Evolutionary conservation across 2,113 vertebrate genomes (phyloP).

Genomic region (Ammodytes dubius): DNA sequence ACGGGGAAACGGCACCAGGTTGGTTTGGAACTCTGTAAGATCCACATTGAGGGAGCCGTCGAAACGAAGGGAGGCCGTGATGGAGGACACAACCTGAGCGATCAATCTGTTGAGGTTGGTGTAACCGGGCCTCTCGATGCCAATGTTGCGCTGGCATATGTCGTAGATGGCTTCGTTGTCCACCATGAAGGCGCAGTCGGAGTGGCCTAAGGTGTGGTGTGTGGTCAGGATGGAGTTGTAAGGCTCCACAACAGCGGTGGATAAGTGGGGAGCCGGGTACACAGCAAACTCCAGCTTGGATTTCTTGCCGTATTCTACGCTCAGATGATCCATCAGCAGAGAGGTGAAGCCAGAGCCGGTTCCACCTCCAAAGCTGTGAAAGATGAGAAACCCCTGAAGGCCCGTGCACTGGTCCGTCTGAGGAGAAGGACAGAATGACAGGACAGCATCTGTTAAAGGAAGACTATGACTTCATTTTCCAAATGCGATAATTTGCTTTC

Average conservation of each 20-base stretch:
- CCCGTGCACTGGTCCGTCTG: slow-evolving; percentile 90
- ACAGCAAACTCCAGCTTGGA: slow-evolving; percentile 91
- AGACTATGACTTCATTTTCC: neutral
- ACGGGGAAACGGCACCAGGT: slow-evolving; percentile 89
- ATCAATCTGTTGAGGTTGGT: slow-evolving; percentile 90
- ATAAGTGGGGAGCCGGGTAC: slow-evolving; percentile 89
- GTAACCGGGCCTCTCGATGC: slow-evolving; percentile 89
- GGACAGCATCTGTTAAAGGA: neutral
- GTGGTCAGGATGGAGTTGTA: slow-evolving; percentile 93
- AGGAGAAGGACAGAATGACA: slow-evolving; percentile 12
- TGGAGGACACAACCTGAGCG: slow-evolving; percentile 91
- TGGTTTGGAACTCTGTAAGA: slow-evolving; percentile 92
- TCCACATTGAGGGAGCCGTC: slow-evolving; percentile 91
- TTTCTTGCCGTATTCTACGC: slow-evolving; percentile 91
- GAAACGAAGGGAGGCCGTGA: slow-evolving; percentile 89
- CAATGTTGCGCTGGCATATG: slow-evolving; percentile 88
- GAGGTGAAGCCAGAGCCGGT: slow-evolving; percentile 92
- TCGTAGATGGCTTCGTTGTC: slow-evolving; percentile 94
- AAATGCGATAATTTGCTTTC: neutral
- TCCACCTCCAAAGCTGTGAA: slow-evolving; percentile 91
- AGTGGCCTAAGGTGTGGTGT: slow-evolving; percentile 92
- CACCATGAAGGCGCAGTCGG: slow-evolving; percentile 92
- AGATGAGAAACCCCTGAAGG: slow-evolving; percentile 92
- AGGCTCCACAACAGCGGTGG: slow-evolving; percentile 90
- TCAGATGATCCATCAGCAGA: slow-evolving; percentile 90